A percentile compares a stretch with the other conserved stretches of the same genome.
These are phyloP conservation scores for Gymnorhina tibicen DNA, from an alignment of 2,113 vertebrate genomes.

Conservation along the genomic window DNA sequence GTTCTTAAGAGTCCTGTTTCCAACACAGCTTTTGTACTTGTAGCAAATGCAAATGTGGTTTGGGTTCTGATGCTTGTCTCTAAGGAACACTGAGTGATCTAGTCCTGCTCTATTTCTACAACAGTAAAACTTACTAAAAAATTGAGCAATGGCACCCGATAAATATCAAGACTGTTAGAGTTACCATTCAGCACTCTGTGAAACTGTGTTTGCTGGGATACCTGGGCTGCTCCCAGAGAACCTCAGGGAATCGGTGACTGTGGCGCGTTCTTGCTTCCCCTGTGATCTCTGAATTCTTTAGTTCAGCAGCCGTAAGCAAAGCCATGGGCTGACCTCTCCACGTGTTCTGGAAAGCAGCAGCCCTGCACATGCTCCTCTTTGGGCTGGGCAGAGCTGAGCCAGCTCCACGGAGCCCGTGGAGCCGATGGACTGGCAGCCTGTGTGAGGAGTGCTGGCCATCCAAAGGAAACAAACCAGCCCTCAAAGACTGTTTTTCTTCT, in stretches of 20 bases:
- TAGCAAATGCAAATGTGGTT: fast-evolving
- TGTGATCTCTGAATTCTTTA: not conserved
- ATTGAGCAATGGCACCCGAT: not conserved
- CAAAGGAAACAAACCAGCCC: not conserved
- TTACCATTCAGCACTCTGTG: not conserved
- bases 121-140: not conserved
- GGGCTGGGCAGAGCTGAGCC: not conserved
- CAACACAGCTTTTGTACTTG: not conserved
- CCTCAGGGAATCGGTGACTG: not conserved
- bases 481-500: not conserved
- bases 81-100: not conserved
- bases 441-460: not conserved
- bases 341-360: not conserved
- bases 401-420: not conserved
- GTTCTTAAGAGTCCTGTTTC: not conserved
- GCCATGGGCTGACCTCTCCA: not conserved
- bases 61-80: not conserved
- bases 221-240: not conserved
- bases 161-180: not conserved
- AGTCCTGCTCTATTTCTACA: not conserved
- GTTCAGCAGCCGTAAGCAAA: not conserved
- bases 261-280: not conserved
- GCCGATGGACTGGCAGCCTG: not conserved
- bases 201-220: not conserved
- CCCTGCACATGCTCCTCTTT: not conserved